phyloP scores from a whole-genome alignment of 2,797 vertebrate species.

The Malurus splendens region DNA sequence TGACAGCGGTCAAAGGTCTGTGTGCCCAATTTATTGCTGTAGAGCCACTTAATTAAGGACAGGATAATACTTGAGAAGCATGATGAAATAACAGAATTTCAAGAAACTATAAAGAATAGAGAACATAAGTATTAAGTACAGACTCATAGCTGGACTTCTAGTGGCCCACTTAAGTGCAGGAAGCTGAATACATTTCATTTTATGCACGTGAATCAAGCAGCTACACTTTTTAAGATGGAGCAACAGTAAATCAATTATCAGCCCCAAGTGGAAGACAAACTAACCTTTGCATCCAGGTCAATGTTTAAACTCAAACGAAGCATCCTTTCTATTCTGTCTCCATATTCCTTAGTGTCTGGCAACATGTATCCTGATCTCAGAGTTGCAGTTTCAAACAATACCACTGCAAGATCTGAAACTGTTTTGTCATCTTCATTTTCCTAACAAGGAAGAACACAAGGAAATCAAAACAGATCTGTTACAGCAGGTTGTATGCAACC shows the following conservation, averaged over 20 bases:
- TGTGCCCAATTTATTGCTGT: background rate
- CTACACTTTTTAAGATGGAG: background rate
- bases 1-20: background rate
- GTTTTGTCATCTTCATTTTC: slow-evolving; percentile 88
- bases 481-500: background rate
- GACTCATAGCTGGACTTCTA: background rate
- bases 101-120: background rate
- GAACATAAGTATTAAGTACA: background rate
- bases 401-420: slow-evolving; percentile 88
- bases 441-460: slow-evolving; percentile 60
- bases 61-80: background rate
- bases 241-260: background rate
- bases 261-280: background rate
- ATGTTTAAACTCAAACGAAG: slow-evolving; percentile 92
- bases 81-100: background rate
- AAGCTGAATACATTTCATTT: background rate
- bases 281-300: slow-evolving; percentile 82
- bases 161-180: background rate
- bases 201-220: background rate
- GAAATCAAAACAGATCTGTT: background rate
- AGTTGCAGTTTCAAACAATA: slow-evolving; percentile 94
- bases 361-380: slow-evolving; percentile 93
- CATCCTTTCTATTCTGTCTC: slow-evolving; percentile 96
- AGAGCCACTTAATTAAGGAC: background rate
- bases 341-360: slow-evolving; percentile 91